phyloP scores from a whole-genome alignment of 2,113 vertebrate species.

The Anhinga anhinga region DNA sequence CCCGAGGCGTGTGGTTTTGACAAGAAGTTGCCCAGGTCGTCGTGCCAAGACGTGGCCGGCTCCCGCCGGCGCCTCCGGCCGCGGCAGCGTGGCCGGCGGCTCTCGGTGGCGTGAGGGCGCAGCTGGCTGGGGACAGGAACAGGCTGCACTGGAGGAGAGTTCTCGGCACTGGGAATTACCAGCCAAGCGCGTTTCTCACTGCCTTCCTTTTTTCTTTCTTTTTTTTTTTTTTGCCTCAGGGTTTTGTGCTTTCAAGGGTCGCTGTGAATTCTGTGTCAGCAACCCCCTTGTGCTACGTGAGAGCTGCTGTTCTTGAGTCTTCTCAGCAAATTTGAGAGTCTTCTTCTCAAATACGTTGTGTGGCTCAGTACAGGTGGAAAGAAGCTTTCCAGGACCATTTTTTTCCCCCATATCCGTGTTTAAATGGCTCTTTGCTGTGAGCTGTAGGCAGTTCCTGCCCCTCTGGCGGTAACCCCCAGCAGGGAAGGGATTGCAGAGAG shows the following conservation, averaged over 20 bases:
- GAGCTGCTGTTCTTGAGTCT: not conserved
- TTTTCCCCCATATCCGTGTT: not conserved
- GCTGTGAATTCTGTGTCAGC: not conserved
- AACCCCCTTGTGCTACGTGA: fast-evolving
- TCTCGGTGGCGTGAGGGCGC: not conserved
- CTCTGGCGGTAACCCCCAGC: not conserved
- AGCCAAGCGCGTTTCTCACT: fast-evolving
- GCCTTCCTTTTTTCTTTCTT: not conserved
- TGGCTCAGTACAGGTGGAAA: not conserved
- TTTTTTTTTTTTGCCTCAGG: too few species aligned
- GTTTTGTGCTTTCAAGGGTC: not conserved
- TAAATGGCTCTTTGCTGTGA: not conserved
- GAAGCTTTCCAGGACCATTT: not conserved
- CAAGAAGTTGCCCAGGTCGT: not conserved
- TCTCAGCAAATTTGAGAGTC: too few species aligned
- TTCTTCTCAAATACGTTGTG: not conserved
- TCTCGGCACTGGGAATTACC: not conserved
- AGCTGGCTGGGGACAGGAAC: not conserved
- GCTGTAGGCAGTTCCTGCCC: not conserved
- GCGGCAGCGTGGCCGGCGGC: fast-evolving
- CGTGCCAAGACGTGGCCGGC: fast-evolving
- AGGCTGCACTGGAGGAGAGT: not conserved
- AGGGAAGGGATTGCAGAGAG: not conserved
- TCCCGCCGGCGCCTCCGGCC: not conserved
- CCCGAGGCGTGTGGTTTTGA: not conserved